Conservation (phyloP, 2,113 vertebrate species). For the Paracanthobrama guichenoti region DNA sequence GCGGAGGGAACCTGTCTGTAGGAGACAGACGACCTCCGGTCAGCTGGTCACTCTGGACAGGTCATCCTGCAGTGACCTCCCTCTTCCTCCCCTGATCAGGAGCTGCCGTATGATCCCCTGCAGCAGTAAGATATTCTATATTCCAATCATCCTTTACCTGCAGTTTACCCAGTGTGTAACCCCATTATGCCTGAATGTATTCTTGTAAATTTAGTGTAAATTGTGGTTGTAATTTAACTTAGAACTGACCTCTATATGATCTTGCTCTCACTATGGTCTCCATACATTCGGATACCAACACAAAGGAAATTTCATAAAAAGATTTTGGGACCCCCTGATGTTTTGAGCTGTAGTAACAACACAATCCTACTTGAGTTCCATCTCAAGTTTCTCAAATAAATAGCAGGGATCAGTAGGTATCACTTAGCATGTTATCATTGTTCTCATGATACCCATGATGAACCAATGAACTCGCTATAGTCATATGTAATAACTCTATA, state of each 20-base stretch:
- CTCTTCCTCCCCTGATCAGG: slow-evolving; percentile 74
- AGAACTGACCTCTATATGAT: background rate
- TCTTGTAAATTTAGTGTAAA: background rate
- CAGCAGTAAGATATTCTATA: slow-evolving; percentile 75
- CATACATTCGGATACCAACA: background rate
- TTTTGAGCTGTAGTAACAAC: background rate
- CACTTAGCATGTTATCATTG: slow-evolving; percentile 16
- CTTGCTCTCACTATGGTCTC: slow-evolving; percentile 1
- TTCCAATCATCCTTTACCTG: background rate
- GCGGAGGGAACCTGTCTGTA: slow-evolving; percentile 80
- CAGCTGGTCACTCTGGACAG: slow-evolving; percentile 72
- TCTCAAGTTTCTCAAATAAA: slow-evolving; percentile 28
- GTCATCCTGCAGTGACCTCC: slow-evolving; percentile 70
- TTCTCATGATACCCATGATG: slow-evolving; percentile 22
- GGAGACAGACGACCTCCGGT: slow-evolving; percentile 75
- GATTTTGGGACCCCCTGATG: background rate
- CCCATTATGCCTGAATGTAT: background rate
- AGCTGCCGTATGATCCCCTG: slow-evolving; percentile 83
- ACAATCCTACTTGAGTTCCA: slow-evolving; percentile 19
- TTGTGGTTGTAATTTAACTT: background rate
- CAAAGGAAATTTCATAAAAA: background rate
- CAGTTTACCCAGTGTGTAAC: background rate
- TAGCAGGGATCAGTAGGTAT: slow-evolving; percentile 14
- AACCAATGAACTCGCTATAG: slow-evolving; percentile 22
- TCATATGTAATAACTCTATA: background rate